Percentiles rank a stretch among this genome's conserved stretches.
Evolutionary conservation across 2,888 invertebrate species (phyloP).

Genomic region (Dione vanillae): DNA sequence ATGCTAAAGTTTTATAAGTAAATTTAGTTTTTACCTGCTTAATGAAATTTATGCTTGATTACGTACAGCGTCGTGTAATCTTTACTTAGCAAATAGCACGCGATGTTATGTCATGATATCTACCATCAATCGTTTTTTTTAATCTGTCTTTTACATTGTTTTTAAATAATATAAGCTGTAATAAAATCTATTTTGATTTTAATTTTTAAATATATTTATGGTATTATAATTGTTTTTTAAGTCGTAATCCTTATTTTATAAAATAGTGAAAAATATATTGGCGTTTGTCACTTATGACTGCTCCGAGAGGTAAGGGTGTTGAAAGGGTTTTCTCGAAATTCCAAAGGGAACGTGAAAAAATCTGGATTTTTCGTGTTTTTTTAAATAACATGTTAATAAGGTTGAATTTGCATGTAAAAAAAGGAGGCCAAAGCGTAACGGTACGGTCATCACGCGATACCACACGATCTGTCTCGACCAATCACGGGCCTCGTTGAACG

Average conservation of each 20-base stretch:
- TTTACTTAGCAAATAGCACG: constrained; percentile 2
- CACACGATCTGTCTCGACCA: constrained; percentile 37
- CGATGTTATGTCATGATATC: not conserved
- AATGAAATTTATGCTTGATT: not conserved
- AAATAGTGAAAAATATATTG: no score
- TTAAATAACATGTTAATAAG: not conserved
- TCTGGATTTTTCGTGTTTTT: not conserved
- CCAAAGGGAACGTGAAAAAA: no score
- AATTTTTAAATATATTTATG: no score
- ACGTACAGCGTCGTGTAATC: not conserved
- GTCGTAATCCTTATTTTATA: no score
- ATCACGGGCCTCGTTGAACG: constrained; percentile 31
- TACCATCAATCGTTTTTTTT: not conserved
- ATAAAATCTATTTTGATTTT: no score
- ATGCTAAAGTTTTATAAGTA: no score
- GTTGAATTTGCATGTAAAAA: not conserved
- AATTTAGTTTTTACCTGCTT: no score
- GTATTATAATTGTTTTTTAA: no score
- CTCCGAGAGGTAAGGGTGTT: no score
- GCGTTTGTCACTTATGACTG: no score
- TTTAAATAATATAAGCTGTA: not conserved
- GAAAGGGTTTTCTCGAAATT: no score
- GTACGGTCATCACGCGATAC: constrained; percentile 35
- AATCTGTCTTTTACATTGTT: not conserved
- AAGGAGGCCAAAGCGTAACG: constrained; percentile 16